phyloP scores from a whole-genome alignment of 2,888 invertebrate genomes.

The Cheilosia variabilis region DNA sequence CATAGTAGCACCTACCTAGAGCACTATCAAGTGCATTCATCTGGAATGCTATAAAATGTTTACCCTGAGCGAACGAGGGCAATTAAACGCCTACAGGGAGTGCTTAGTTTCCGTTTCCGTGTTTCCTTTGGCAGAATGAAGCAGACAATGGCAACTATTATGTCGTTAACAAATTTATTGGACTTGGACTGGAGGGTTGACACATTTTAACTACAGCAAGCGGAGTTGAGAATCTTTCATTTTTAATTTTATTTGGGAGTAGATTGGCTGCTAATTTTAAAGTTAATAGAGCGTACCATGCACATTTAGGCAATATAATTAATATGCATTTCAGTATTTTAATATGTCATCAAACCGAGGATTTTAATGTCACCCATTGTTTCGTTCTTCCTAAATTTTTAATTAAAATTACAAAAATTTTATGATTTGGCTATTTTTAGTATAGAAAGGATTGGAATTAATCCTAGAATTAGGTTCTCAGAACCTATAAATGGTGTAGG shows the following conservation, averaged over 20 bases:
- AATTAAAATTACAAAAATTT: too few relatives aligned
- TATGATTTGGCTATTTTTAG: too few relatives aligned
- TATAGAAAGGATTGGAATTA: too few relatives aligned
- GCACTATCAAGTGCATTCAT: slow-evolving; percentile 27
- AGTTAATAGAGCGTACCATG: not conserved
- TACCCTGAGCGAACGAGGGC: not conserved
- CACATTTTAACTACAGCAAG: not conserved
- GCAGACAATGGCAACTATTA: slow-evolving; percentile 1
- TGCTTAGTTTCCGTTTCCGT: slow-evolving; percentile 5
- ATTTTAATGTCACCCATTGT: too few relatives aligned
- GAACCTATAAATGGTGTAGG: too few relatives aligned
- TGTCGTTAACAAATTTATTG: slow-evolving; percentile 14
- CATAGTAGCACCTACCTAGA: not conserved
- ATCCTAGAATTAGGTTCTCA: too few relatives aligned
- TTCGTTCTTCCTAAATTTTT: too few relatives aligned
- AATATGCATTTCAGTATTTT: too few relatives aligned
- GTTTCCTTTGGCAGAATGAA: not conserved
- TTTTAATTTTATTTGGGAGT: not conserved
- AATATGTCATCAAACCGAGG: too few relatives aligned
- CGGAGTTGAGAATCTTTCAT: not conserved
- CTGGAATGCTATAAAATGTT: slow-evolving; percentile 42
- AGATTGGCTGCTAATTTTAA: not conserved
- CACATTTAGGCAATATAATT: too few relatives aligned
- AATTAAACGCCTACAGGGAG: slow-evolving; percentile 29
- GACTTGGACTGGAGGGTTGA: not conserved